Evolutionary conservation across 2,888 invertebrate genomes (phyloP).

Genomic region (Trachelus stipa): DNA sequence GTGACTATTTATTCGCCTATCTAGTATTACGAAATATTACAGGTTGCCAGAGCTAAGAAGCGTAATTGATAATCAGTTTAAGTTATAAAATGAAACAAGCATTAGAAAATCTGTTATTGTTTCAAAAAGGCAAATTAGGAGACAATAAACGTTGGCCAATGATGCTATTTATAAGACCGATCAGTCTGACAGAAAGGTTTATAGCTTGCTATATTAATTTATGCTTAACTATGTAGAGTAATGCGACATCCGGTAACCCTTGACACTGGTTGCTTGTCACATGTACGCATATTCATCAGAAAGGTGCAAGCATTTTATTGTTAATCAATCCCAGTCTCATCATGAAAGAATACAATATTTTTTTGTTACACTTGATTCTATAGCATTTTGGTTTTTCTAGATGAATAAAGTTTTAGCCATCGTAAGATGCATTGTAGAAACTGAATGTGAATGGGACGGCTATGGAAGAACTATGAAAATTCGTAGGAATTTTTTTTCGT

Average conservation of each 20-base stretch:
- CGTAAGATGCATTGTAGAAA: not conserved
- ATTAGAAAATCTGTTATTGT: not conserved
- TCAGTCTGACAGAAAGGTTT: not conserved
- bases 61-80: not conserved
- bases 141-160: not conserved
- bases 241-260: constrained; percentile 59
- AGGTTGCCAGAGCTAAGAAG: not conserved
- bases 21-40: not conserved
- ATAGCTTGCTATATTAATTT: constrained; percentile 15
- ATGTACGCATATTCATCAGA: constrained; percentile 43
- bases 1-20: not conserved
- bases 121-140: not conserved
- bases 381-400: not conserved
- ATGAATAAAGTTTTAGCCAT: not conserved
- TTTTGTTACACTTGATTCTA: not conserved
- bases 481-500: no score
- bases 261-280: constrained; percentile 44
- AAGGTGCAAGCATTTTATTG: not conserved
- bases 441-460: not conserved
- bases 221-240: constrained; percentile 44
- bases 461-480: not conserved
- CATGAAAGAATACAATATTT: not conserved
- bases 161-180: not conserved
- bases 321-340: not conserved
- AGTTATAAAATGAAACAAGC: not conserved